phyloP scores from a whole-genome alignment of 2,888 invertebrate genomes.

The Argyresthia goedartella region DNA sequence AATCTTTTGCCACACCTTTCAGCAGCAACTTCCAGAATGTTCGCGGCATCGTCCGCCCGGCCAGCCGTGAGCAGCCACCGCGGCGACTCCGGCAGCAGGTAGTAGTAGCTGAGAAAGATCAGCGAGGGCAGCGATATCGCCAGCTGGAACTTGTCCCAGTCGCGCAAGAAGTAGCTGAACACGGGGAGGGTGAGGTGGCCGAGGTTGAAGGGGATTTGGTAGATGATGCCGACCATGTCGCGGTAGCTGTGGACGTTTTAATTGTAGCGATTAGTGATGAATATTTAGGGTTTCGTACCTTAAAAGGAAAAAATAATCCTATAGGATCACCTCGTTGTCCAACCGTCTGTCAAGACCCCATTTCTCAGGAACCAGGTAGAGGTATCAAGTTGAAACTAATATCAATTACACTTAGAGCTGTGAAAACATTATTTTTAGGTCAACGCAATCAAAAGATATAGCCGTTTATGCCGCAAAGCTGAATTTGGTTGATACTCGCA shows the following conservation, averaged over 20 bases:
- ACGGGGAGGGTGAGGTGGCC: constrained; percentile 75
- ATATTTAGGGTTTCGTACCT: too few species aligned
- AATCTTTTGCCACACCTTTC: constrained; percentile 30
- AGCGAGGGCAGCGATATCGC: constrained; percentile 74
- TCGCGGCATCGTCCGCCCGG: constrained; percentile 72
- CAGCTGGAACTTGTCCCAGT: constrained; percentile 78
- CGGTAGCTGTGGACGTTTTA: constrained; percentile 30
- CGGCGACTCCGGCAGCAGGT: constrained; percentile 84
- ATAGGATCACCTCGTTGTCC: too few species aligned
- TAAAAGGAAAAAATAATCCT: too few species aligned
- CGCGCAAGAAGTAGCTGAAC: constrained; percentile 74
- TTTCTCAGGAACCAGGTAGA: too few species aligned
- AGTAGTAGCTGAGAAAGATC: constrained; percentile 77
- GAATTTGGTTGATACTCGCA: too few species aligned
- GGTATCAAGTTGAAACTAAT: too few species aligned
- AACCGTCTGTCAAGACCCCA: too few species aligned
- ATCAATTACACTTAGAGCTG: too few species aligned
- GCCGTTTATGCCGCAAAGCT: too few species aligned
- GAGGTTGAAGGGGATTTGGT: constrained; percentile 77
- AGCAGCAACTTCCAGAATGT: constrained; percentile 77
- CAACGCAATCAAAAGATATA: too few species aligned
- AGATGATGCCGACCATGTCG: constrained; percentile 79
- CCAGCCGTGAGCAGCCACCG: constrained; percentile 84
- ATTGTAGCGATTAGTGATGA: too few species aligned
- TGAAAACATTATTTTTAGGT: too few species aligned